Percentiles rank a stretch among this genome's conserved stretches.
Evolutionary conservation across 2,888 invertebrate species (phyloP).

Genomic region (Amorpha juglandis): DNA sequence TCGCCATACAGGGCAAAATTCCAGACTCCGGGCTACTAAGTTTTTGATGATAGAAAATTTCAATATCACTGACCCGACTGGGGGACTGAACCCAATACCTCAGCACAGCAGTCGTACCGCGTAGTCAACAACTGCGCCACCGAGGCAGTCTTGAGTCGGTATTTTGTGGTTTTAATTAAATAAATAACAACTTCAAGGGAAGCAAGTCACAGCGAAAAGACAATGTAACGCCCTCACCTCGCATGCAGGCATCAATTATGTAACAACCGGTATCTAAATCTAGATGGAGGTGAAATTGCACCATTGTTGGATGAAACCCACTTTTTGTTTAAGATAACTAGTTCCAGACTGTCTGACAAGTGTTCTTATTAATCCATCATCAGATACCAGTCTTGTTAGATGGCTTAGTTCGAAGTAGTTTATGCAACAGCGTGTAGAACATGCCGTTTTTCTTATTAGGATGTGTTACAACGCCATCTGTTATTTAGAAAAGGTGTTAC

Average conservation of each 20-base stretch:
- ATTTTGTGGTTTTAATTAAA: no score
- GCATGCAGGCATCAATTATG: slow-evolving; percentile 48
- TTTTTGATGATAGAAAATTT: no score
- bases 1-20: no score
- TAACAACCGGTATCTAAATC: slow-evolving; percentile 64
- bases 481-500: not conserved
- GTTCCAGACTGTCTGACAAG: slow-evolving; percentile 40
- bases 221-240: slow-evolving; percentile 38
- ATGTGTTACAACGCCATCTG: not conserved
- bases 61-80: no score
- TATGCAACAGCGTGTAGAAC: not conserved
- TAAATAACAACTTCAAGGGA: not conserved
- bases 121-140: no score
- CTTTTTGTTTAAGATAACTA: slow-evolving; percentile 56
- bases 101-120: no score
- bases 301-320: slow-evolving; percentile 56
- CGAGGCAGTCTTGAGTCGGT: no score
- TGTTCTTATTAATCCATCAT: slow-evolving; percentile 38
- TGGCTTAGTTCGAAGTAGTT: slow-evolving; percentile 27
- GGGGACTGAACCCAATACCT: no score
- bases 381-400: slow-evolving; percentile 31
- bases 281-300: slow-evolving; percentile 61
- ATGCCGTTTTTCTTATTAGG: no score
- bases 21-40: no score
- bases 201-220: slow-evolving; percentile 34